Conservation (phyloP, 2,797 vertebrate species). For the Sebastes minor region DNA sequence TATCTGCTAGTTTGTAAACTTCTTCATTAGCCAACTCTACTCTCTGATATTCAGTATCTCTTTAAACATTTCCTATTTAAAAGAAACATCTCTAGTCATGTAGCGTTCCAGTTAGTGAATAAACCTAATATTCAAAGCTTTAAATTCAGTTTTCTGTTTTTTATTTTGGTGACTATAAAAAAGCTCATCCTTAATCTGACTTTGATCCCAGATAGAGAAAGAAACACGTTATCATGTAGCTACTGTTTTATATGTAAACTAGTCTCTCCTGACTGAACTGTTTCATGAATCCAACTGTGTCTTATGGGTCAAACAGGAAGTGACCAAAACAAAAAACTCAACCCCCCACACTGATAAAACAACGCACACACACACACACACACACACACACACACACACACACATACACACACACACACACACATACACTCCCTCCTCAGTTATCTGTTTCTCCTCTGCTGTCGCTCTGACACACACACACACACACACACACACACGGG, state of each 20-base stretch:
- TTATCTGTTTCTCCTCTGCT: constrained; percentile 69
- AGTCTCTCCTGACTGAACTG: neutral
- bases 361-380: neutral
- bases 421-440: constrained; percentile 26
- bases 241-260: neutral
- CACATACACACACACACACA: constrained; percentile 25
- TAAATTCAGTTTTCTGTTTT: neutral
- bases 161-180: neutral
- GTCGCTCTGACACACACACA: constrained; percentile 47
- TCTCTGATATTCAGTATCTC: neutral
- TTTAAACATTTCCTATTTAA: neutral
- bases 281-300: constrained; percentile 16
- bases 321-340: constrained; percentile 51
- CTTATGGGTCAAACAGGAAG: constrained; percentile 62
- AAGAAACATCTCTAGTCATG: neutral
- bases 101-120: neutral
- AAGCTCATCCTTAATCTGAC: neutral
- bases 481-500: constrained; percentile 32
- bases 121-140: neutral
- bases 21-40: neutral
- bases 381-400: constrained; percentile 7
- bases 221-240: neutral
- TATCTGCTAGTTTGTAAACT: neutral
- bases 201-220: neutral
- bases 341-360: constrained; percentile 30